A percentile compares a stretch with the other conserved stretches of the same genome.
phyloP scores from a whole-genome alignment of 2,888 invertebrate species.

The Leptarthrus brevirostris region DNA sequence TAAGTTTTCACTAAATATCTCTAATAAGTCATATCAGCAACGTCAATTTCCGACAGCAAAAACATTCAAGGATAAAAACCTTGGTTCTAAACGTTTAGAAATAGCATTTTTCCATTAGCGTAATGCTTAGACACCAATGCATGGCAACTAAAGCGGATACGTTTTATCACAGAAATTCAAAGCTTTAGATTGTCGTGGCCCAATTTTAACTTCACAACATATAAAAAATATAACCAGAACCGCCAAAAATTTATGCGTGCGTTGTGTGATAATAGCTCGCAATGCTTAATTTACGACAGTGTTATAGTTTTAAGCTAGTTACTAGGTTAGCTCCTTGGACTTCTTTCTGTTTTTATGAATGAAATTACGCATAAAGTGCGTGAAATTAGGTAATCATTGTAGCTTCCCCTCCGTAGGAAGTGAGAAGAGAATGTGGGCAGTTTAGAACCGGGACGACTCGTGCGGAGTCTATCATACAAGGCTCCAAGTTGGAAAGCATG shows the following conservation, averaged over 20 bases:
- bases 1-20: slow-evolving; percentile 8
- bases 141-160: slow-evolving; percentile 35
- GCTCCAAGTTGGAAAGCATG: slow-evolving; percentile 31
- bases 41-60: slow-evolving; percentile 36
- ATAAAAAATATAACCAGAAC: slow-evolving; percentile 28
- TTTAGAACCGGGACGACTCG: slow-evolving; percentile 23
- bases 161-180: slow-evolving; percentile 32
- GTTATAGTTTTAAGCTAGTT: slow-evolving; percentile 3
- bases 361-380: slow-evolving; percentile 34
- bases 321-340: slow-evolving; percentile 41
- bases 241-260: slow-evolving; percentile 46
- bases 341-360: slow-evolving; percentile 32
- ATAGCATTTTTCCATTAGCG: slow-evolving; percentile 2
- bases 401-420: slow-evolving; percentile 20
- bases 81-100: neutral
- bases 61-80: slow-evolving; percentile 32
- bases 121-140: neutral
- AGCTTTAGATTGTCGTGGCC: slow-evolving; percentile 41
- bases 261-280: slow-evolving; percentile 6
- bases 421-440: slow-evolving; percentile 16
- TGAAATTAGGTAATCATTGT: slow-evolving; percentile 31
- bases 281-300: neutral
- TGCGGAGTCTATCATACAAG: slow-evolving; percentile 13
- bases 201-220: slow-evolving; percentile 29
- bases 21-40: slow-evolving; percentile 8